A percentile compares a stretch with the other conserved stretches of the same genome.
Evolutionary conservation across 2,797 vertebrate genomes (phyloP).

Genomic region (Rhynchotus rufescens): DNA sequence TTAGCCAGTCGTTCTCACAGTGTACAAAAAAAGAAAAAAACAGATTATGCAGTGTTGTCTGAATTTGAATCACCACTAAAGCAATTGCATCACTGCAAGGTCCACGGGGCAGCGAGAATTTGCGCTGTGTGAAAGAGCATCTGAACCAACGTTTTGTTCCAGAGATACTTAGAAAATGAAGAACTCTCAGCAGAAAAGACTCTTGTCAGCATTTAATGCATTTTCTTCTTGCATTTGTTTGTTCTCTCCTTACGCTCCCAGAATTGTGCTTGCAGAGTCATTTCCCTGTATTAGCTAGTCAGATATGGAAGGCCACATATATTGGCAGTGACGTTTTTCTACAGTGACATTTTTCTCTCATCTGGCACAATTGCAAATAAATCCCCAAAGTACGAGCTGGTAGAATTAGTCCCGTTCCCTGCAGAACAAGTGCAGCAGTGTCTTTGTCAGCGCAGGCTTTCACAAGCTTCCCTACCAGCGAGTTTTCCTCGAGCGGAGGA

Average conservation of each 20-base stretch:
- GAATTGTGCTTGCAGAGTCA: rapidly evolving
- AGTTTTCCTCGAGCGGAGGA: background rate
- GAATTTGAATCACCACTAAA: background rate
- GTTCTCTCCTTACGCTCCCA: background rate
- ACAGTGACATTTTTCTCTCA: background rate
- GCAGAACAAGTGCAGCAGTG: background rate
- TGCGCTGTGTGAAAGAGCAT: rapidly evolving
- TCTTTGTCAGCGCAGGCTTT: background rate
- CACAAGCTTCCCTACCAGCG: background rate
- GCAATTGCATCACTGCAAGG: background rate
- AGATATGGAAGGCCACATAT: background rate
- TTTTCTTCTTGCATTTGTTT: background rate
- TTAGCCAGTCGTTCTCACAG: rapidly evolving
- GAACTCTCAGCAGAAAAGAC: background rate
- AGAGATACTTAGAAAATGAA: background rate
- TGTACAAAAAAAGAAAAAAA: background rate
- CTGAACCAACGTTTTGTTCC: background rate
- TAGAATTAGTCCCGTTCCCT: background rate
- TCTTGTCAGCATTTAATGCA: background rate
- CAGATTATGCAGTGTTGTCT: background rate
- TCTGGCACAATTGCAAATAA: background rate
- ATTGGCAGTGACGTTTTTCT: background rate
- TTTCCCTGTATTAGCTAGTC: background rate
- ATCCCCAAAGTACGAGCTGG: background rate
- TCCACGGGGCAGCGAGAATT: background rate